Evolutionary conservation across 2,113 vertebrate species (phyloP).

Genomic region (Otus sunia): DNA sequence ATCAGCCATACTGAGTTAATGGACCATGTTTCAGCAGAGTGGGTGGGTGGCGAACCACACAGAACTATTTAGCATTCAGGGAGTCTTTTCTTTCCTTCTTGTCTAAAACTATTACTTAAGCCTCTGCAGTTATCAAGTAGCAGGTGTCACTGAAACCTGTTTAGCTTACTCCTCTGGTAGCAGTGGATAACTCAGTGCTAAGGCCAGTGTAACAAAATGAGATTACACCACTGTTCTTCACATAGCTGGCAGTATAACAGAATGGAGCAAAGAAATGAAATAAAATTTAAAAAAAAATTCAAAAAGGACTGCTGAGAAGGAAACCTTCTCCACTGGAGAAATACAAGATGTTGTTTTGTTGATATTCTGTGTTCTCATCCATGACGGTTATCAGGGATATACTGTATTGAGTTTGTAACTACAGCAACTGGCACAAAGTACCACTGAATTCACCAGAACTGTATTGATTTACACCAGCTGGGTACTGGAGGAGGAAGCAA

Average conservation of each 20-base stretch:
- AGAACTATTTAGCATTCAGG: not conserved
- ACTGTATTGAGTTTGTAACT: not conserved
- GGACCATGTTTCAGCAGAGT: not conserved
- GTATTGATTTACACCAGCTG: slow-evolving; percentile 18
- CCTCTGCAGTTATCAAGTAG: not conserved
- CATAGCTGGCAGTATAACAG: not conserved
- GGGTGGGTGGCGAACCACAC: not conserved
- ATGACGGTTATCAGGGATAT: not conserved
- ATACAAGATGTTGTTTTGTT: not conserved
- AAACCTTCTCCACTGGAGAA: not conserved
- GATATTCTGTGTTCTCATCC: not conserved
- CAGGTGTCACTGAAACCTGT: not conserved
- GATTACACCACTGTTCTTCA: not conserved
- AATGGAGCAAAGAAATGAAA: not conserved
- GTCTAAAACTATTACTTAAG: not conserved
- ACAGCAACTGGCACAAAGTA: not conserved
- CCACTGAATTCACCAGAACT: not conserved
- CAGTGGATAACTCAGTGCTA: not conserved
- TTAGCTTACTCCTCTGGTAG: not conserved
- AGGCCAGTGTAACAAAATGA: not conserved
- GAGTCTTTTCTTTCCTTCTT: not conserved
- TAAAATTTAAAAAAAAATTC: not conserved
- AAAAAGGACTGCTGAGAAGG: not conserved
- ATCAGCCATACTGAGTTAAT: not conserved
- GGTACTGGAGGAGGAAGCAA: not conserved